These are phyloP conservation scores for Tapirus terrestris DNA, from an alignment of 2,113 vertebrate genomes.

Conservation along the genomic window DNA sequence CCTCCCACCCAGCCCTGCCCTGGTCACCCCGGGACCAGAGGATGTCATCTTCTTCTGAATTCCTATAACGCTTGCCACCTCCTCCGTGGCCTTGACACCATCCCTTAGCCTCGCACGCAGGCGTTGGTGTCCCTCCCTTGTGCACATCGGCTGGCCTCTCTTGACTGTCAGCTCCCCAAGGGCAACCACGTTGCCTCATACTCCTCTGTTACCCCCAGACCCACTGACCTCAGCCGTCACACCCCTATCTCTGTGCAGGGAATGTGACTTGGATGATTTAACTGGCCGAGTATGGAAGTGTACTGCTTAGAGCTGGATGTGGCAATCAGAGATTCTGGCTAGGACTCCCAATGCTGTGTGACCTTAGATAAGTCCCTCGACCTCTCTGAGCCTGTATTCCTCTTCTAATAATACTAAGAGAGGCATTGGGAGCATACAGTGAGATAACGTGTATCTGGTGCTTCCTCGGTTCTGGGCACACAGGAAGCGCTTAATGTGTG, in stretches of 20 bases:
- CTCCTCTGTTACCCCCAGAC: neutral
- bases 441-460: fast-evolving
- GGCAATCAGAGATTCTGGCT: neutral
- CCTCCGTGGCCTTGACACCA: neutral
- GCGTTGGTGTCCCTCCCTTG: neutral
- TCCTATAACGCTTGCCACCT: fast-evolving
- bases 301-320: too few species aligned
- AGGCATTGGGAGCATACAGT: fast-evolving
- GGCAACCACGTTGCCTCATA: neutral
- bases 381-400: neutral
- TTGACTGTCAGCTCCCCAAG: neutral
- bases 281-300: neutral
- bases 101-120: neutral
- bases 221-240: too few species aligned
- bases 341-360: neutral
- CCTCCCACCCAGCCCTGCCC: neutral
- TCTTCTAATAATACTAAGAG: neutral
- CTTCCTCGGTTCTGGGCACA: neutral
- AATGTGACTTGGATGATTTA: neutral
- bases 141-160: neutral
- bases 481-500: fast-evolving
- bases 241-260: neutral
- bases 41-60: neutral
- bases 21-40: neutral
- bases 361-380: neutral